phyloP scores from a whole-genome alignment of 2,797 vertebrate species.

The Lepilemur ruficaudatus region DNA sequence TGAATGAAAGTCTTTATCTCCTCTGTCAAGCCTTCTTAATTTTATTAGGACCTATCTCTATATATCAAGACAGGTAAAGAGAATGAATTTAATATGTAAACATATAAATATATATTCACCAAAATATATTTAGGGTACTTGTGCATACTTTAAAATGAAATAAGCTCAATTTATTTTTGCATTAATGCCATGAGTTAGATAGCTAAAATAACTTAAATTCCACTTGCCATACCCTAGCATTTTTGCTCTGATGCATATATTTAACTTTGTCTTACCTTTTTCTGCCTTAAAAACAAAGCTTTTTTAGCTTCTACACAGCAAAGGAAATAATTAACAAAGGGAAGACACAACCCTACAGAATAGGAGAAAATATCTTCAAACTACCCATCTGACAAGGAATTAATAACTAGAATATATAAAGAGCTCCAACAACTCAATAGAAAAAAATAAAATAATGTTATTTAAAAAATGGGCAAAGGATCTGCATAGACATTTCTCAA shows the following conservation, averaged over 20 bases:
- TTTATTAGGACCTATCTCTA: background rate
- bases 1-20: background rate
- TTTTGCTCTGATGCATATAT: background rate
- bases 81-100: background rate
- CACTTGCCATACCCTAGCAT: background rate
- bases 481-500: background rate
- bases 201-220: background rate
- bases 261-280: background rate
- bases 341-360: background rate
- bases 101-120: background rate
- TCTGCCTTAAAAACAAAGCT: background rate
- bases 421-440: background rate
- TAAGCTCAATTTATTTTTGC: background rate
- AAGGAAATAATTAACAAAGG: background rate
- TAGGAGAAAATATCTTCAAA: background rate
- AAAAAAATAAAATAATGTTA: background rate
- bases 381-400: background rate
- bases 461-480: background rate
- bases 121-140: background rate
- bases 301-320: background rate
- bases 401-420: background rate
- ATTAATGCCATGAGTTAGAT: background rate
- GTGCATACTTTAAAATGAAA: background rate
- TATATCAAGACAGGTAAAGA: background rate
- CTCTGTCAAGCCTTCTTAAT: background rate